Conservation (phyloP, 2,113 vertebrate species). For the Ophthalmotilapia sp. region DNA sequence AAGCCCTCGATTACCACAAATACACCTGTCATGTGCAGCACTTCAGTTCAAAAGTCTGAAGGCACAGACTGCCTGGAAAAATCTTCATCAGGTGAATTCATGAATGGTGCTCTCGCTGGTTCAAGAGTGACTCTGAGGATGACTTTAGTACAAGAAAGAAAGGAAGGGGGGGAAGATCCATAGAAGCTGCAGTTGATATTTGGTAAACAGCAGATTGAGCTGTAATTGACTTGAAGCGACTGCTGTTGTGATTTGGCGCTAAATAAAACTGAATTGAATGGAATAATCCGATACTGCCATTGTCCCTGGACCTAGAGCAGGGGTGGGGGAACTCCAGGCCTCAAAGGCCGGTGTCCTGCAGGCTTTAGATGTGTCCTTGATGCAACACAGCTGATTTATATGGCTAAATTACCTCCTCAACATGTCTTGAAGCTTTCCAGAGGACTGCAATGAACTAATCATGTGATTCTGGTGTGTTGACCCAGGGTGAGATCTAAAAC, state of each 20-base stretch:
- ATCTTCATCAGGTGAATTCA: not conserved
- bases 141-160: not conserved
- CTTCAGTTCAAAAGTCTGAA: not conserved
- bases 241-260: not conserved
- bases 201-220: not conserved
- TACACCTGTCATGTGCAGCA: not conserved
- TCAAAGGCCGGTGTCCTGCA: accelerated
- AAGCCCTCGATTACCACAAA: not conserved
- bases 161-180: accelerated
- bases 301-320: not conserved
- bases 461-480: accelerated
- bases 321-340: accelerated
- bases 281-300: not conserved
- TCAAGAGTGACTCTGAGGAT: not conserved
- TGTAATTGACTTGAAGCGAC: not conserved
- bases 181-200: not conserved
- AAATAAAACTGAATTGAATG: not conserved
- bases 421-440: accelerated
- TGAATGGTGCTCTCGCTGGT: not conserved
- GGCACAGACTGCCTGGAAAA: not conserved
- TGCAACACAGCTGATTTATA: not conserved
- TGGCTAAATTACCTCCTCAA: not conserved
- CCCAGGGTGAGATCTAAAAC: accelerated
- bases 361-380: not conserved
- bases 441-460: not conserved